These are phyloP conservation scores for Sebastolobus altivelis DNA, from an alignment of 2,797 vertebrate species.

Conservation along the genomic window DNA sequence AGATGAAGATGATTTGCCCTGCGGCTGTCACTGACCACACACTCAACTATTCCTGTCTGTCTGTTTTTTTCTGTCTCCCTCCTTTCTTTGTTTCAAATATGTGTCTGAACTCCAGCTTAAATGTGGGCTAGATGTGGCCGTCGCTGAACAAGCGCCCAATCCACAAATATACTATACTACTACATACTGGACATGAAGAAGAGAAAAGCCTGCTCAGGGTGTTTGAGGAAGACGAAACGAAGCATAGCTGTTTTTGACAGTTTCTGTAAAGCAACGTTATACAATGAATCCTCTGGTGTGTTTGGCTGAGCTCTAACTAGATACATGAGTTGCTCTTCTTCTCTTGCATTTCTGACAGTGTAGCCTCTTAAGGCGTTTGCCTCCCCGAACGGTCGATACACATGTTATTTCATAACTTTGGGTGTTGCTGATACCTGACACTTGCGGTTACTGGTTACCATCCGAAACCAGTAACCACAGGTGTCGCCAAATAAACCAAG, in stretches of 20 bases:
- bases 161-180: background rate
- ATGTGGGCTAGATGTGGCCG: background rate
- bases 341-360: no score
- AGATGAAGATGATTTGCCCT: constrained; percentile 64
- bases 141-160: background rate
- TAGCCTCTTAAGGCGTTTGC: no score
- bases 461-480: background rate
- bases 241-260: background rate
- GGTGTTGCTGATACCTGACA: background rate
- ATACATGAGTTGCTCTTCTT: background rate
- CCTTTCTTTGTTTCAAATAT: constrained; percentile 37
- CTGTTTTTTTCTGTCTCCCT: background rate
- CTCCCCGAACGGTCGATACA: no score
- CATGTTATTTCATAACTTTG: background rate
- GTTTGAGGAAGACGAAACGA: background rate
- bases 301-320: background rate
- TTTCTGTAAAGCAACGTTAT: background rate
- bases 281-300: background rate
- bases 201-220: background rate
- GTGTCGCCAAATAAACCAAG: background rate
- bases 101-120: constrained; percentile 2
- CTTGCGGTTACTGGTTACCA: background rate
- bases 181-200: background rate
- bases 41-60: constrained; percentile 17
- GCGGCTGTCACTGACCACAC: constrained; percentile 56